Percentiles rank a stretch among this genome's conserved stretches.
Evolutionary conservation across 1,140 invertebrate species (phyloP).

Genomic region (Luehdorfia chinensis): DNA sequence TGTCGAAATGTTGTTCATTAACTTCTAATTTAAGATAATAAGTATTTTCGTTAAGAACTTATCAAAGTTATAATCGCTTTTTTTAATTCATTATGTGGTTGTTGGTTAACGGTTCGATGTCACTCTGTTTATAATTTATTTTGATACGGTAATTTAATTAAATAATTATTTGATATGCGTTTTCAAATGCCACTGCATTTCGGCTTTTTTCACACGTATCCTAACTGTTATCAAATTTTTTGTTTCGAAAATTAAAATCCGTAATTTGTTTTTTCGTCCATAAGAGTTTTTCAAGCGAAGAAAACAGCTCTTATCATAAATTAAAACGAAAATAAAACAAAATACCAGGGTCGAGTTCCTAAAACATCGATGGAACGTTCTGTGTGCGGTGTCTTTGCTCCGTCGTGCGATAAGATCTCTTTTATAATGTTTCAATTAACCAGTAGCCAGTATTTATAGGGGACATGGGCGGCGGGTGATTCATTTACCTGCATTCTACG

Average conservation of each 20-base stretch:
- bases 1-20: no score
- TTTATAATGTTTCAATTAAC: slow-evolving; percentile 71
- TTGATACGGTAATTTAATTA: not conserved
- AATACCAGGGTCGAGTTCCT: slow-evolving; percentile 26
- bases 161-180: not conserved
- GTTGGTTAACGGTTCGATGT: no score
- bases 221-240: slow-evolving; percentile 1
- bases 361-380: slow-evolving; percentile 27
- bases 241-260: not conserved
- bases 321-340: slow-evolving; percentile 9
- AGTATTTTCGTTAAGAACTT: no score
- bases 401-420: slow-evolving; percentile 46
- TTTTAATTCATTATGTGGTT: no score
- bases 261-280: slow-evolving; percentile 8
- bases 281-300: slow-evolving; percentile 5
- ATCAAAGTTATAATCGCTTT: no score
- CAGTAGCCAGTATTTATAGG: slow-evolving; percentile 68
- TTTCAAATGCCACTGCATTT: not conserved
- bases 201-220: not conserved
- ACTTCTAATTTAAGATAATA: no score
- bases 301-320: slow-evolving; percentile 12
- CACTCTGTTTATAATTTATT: not conserved
- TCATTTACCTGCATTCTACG: slow-evolving; percentile 42
- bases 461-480: slow-evolving; percentile 32
- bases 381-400: slow-evolving; percentile 37